phyloP scores from a whole-genome alignment of 2,797 vertebrate species.

The Spondyliosoma cantharus region DNA sequence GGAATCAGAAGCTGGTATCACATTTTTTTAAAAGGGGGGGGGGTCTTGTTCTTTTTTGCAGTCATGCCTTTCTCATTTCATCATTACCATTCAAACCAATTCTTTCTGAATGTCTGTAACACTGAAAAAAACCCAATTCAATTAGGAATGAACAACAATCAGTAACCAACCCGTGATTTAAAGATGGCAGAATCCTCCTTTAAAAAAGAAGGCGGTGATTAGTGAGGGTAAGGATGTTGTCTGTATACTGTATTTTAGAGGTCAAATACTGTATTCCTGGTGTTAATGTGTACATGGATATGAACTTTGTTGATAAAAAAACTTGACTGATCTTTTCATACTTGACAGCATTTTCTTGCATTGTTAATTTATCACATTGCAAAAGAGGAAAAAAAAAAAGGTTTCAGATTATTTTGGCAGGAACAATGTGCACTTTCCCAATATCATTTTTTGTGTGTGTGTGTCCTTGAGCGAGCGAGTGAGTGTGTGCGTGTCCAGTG shows the following conservation, averaged over 20 bases:
- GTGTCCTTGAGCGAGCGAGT: conserved; percentile 22
- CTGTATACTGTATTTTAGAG: conserved; percentile 80
- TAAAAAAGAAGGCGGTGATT: conserved; percentile 64
- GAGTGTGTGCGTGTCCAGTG: conserved; percentile 45
- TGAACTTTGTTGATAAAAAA: conserved; percentile 74
- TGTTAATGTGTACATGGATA: conserved; percentile 83
- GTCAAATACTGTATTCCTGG: conserved; percentile 84
- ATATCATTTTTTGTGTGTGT: conserved; percentile 59
- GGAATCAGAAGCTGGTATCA: conserved; percentile 40
- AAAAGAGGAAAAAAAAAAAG: conserved; percentile 57
- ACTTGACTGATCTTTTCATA: conserved; percentile 86
- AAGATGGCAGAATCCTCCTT: conserved; percentile 59
- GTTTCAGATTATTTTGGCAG: conserved; percentile 67
- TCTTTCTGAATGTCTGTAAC: conserved; percentile 73
- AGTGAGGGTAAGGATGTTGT: conserved; percentile 74
- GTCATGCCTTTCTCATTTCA: conserved; percentile 61
- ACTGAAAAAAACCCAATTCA: conserved; percentile 41
- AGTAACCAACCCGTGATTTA: conserved; percentile 47
- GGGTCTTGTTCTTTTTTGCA: conserved; percentile 47
- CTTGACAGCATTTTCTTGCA: conserved; percentile 82
- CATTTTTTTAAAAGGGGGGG: conserved; percentile 20
- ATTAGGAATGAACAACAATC: conserved; percentile 63
- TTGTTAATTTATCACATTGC: conserved; percentile 75
- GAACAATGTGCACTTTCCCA: conserved; percentile 83
- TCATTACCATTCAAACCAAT: conserved; percentile 47